A percentile compares a stretch with the other conserved stretches of the same genome.
Evolutionary conservation across 2,797 vertebrate species (phyloP).

Genomic region (Alauda arvensis): DNA sequence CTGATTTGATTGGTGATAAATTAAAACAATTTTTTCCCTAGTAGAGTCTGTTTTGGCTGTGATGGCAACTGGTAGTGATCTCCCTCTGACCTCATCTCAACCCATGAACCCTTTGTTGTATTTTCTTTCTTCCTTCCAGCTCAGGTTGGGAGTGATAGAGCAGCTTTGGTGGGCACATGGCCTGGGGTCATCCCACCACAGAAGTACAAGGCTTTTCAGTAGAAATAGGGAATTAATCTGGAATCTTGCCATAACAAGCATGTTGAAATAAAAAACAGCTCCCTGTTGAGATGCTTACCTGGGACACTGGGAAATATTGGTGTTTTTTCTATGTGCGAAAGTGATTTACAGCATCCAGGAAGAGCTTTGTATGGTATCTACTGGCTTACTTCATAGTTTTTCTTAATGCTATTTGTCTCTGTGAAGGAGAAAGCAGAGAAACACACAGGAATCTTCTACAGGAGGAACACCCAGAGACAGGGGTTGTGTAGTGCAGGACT

Average conservation of each 20-base stretch:
- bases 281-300: background rate
- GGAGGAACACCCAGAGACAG: background rate
- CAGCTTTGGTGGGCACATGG: background rate
- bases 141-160: background rate
- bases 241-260: background rate
- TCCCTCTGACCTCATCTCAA: background rate
- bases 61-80: background rate
- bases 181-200: too few species aligned
- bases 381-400: background rate
- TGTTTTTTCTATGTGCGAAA: background rate
- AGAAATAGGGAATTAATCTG: background rate
- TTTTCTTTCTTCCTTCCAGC: background rate
- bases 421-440: background rate
- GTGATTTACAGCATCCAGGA: background rate
- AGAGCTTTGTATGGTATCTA: background rate
- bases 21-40: background rate
- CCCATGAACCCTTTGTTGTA: background rate
- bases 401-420: background rate
- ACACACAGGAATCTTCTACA: background rate
- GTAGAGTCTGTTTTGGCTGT: background rate
- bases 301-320: background rate
- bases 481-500: background rate
- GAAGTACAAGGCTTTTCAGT: background rate
- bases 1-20: background rate
- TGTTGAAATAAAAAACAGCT: background rate